Conservation (phyloP, 2,113 vertebrate genomes). For the Aspiorhynchus laticeps region DNA sequence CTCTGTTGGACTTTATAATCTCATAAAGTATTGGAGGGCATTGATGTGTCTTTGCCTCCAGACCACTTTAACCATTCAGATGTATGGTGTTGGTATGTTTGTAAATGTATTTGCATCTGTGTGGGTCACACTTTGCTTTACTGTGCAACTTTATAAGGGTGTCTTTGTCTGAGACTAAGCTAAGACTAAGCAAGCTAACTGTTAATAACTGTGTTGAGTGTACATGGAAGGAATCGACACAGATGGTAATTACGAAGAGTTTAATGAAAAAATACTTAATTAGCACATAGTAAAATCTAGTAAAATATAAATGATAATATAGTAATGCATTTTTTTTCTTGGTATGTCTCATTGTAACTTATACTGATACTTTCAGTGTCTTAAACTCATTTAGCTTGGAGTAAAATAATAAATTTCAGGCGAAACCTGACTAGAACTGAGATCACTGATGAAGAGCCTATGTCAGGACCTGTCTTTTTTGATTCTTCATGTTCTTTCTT, state of each 20-base stretch:
- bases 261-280: not conserved
- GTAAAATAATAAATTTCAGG: not conserved
- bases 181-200: not conserved
- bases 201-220: not conserved
- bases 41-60: not conserved
- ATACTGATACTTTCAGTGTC: not conserved
- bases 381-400: not conserved
- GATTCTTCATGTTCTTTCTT: not conserved
- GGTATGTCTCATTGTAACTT: not conserved
- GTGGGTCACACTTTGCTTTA: not conserved
- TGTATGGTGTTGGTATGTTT: not conserved
- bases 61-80: slow-evolving; percentile 3
- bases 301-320: not conserved
- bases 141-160: not conserved
- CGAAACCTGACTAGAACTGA: not conserved
- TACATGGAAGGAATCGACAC: not conserved
- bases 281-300: too few species aligned
- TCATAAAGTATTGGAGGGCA: not conserved
- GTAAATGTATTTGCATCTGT: not conserved
- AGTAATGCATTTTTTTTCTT: not conserved
- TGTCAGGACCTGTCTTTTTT: not conserved
- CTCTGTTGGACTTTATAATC: slow-evolving; percentile 3
- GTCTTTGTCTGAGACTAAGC: not conserved
- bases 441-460: not conserved
- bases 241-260: not conserved